These are phyloP conservation scores for Capricornis sumatraensis DNA, from an alignment of 2,113 vertebrate genomes.

Conservation along the genomic window DNA sequence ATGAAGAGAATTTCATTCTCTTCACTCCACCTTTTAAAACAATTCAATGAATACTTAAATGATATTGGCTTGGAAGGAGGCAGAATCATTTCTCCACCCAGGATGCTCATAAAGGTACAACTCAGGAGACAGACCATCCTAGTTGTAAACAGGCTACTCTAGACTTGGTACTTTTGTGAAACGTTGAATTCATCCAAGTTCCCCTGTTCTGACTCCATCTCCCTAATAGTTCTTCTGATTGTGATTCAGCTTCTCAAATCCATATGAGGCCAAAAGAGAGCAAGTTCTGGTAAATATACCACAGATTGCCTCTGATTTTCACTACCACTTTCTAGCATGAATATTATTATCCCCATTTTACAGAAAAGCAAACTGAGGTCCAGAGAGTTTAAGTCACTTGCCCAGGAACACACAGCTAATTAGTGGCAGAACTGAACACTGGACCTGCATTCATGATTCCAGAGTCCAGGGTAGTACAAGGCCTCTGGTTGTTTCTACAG, in stretches of 20 bases:
- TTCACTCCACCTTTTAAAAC: not conserved
- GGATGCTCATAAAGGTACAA: not conserved
- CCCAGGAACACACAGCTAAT: not conserved
- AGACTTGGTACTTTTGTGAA: not conserved
- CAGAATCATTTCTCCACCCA: not conserved
- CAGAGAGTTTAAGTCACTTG: not conserved
- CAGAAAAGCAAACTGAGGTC: not conserved
- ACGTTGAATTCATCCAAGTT: not conserved
- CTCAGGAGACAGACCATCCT: not conserved
- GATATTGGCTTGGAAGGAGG: not conserved
- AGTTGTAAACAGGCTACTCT: not conserved
- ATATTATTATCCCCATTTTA: not conserved
- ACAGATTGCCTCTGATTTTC: not conserved
- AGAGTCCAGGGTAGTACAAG: not conserved
- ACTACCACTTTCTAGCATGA: not conserved
- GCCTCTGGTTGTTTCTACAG: not conserved
- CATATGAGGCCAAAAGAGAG: not conserved
- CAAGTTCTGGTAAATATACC: not conserved
- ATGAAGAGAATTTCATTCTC: conserved; percentile 7
- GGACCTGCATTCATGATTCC: not conserved
- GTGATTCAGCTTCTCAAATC: not conserved
- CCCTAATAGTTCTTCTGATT: not conserved
- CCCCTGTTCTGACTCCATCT: not conserved
- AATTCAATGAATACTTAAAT: not conserved
- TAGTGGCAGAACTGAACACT: not conserved